Base-by-base conservation (phyloP, 2,888 invertebrate species). In the Ophraella communa region DNA sequence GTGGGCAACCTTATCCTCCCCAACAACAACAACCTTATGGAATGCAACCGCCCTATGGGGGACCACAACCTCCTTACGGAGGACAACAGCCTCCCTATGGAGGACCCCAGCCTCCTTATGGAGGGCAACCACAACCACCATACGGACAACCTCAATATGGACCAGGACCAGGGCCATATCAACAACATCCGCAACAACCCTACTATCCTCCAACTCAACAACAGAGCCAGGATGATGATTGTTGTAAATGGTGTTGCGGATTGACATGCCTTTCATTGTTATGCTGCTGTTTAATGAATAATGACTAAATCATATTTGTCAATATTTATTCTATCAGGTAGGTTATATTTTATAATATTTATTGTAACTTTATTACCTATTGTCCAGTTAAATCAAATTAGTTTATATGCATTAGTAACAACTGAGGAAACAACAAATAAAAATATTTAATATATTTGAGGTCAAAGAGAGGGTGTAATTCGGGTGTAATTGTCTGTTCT, bases 241-340 rank as follows among this genome's bases (percentile, higher is more conserved):
- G 67, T 18, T 67, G 67, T 49, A 67, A 67, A 56, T 70, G 70
- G 70, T 70, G 70, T 42, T 70, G 70, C 39, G 68, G 68, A 24
- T 51, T 70, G 18, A 65, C 68, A 8, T 70, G 70, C 42, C 49
- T 70, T 14, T 70, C 70, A 2, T 47, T 70, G 45, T 30, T 70
- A 30, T 70, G 70, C 53, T 70, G 70, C 55, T 70, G 70, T 66
- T 59, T 70, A 5, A 67, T 67, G 67, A 63, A 67, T 33, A 53
- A 61, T 24, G 67, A 67, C 64, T 65, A 52, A 45, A 21, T 45
- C 4, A 21, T 20, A 45, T 17, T n/a, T 45, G 8, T 8, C 7
- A 4, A 2, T 44, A 17, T 44, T 20, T 44, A 18, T 45, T 45
- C n/a, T 45, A 5, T 21, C 10, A 45, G 44, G 44, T 44, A 44